Base-by-base conservation (phyloP, 2,113 vertebrate genomes). In the Microcebus lehilahytsara region DNA sequence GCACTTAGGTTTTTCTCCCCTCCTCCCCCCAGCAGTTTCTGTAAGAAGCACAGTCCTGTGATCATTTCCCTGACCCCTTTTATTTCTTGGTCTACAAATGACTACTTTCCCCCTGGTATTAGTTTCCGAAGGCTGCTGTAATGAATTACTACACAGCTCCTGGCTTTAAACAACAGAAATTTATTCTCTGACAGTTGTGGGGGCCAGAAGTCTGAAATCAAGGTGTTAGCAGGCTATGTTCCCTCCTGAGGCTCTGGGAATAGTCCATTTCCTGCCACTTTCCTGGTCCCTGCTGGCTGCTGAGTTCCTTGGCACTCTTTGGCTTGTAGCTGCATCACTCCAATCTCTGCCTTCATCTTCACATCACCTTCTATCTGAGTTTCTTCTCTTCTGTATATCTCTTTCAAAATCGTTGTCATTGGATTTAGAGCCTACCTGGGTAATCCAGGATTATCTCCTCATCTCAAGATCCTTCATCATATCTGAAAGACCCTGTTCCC, bases 141-240 rank as follows among this genome's bases (percentile, higher is more conserved):
- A 81, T 23, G 49, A 46, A 78, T 86, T 16, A 46, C 16, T 46
- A 75, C 27, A 60, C 2, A 67, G 16, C 10, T 49, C 27, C 20
- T 40, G n/a, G n/a, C 56, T 60, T 77, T 22, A 71, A 75, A 79
- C 77, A 34, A 64, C 32, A 80, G 80, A 89, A 49, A 11, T 51
- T 37, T 64, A 20, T 20, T 22, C 5, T 74, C 9, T 78, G 27
- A 19, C 5, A 32, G 60, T 66, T 86, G 51, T 34, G 5, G 51
- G 49, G 84, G 6, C 51, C 7, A 77, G 60, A 49, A n/a, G 40
- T 56, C 69, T 17, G 8, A n/a, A 25, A 27, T 71, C 19, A 22
- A 34, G 34, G 72, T 66, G 5, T 40, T 2, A 4, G 27, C 25
- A 32, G 58, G 20, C 9, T 7, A 6, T 0, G 0, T 12, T 34